Base-by-base conservation (phyloP, 2,888 invertebrate genomes). In the Cheiracanthium punctorium region DNA sequence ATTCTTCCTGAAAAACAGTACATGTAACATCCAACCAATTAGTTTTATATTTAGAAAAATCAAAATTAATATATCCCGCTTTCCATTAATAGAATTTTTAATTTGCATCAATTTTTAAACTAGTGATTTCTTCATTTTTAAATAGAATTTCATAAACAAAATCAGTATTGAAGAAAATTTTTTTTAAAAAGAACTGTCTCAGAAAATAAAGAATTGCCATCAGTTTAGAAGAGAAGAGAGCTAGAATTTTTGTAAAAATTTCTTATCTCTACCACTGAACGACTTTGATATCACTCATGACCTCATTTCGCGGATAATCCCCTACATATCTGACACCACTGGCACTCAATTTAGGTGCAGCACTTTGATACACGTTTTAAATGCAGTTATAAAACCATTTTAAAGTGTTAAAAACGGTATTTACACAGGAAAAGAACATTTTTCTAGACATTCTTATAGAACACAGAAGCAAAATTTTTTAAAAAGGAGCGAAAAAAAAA, bases 271-370 rank as follows among this genome's bases (percentile, higher is more conserved):
- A 58, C 1, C 4, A 5, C 24, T 24, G 17, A 58, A 58, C 58
- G 20, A 58, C 58, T 58, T 58, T 58, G 58, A 58, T 58, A 58
- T 58, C 20, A 5, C 7, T 5, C 17, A 7, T 12, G 20, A 20
- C 58, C 58, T 24, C 58, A 85, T 85, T 85, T 85, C 84, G 84
- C 70, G 79, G 73, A 74, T 85, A 74, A 85, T 85, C 84, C 82
- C 74, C 69, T 33, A 58, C 43, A 28, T n/a, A 52, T 74, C 74
- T 43, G n/a, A 67, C 64, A 79, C 43, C 77, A 79, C 79, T 85
- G 79, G 69, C 79, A 72, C 72, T 30, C 30, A 79, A 70, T 69
- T 64, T 64, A 69, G 73, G 79, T 24, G 67, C 41, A 12, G 29
- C 24, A 43, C 28, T 65, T 67, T 33, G 30, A 20, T 58, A 17